Evolutionary conservation across 2,113 vertebrate genomes (phyloP).

Genomic region (Erythrocercus mccallii): DNA sequence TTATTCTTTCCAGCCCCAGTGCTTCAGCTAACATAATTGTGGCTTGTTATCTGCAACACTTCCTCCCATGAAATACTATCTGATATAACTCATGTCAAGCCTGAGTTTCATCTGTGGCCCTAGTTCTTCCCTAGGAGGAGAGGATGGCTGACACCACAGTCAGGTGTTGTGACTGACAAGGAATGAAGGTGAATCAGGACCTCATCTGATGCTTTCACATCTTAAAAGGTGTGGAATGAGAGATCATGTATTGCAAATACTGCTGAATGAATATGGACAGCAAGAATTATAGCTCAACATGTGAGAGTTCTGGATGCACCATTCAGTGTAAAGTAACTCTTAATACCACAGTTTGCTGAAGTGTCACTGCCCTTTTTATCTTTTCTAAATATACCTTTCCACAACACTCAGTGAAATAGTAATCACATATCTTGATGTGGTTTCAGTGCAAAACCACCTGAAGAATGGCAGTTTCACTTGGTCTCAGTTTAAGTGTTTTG

Average conservation of each 20-base stretch:
- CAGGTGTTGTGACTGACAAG: not conserved
- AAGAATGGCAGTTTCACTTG: slow-evolving; percentile 34
- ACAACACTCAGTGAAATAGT: not conserved
- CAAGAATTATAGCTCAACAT: not conserved
- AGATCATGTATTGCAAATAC: not conserved
- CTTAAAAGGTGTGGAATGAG: not conserved
- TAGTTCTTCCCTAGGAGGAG: not conserved
- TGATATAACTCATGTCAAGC: not conserved
- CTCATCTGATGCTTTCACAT: not conserved
- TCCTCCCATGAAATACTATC: not conserved
- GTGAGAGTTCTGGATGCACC: not conserved
- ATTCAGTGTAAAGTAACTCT: not conserved
- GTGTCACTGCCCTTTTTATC: not conserved
- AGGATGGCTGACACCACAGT: not conserved
- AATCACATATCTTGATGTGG: not conserved
- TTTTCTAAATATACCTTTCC: not conserved
- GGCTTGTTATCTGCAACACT: not conserved
- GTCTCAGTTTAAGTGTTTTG: not conserved
- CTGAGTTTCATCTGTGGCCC: not conserved
- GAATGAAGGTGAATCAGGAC: not conserved
- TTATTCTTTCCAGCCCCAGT: not conserved
- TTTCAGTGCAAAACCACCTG: not conserved
- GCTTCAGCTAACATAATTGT: not conserved
- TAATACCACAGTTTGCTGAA: not conserved
- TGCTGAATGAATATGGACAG: not conserved